Conservation (phyloP, 2,797 vertebrate species). For the Pipistrellus kuhlii region DNA sequence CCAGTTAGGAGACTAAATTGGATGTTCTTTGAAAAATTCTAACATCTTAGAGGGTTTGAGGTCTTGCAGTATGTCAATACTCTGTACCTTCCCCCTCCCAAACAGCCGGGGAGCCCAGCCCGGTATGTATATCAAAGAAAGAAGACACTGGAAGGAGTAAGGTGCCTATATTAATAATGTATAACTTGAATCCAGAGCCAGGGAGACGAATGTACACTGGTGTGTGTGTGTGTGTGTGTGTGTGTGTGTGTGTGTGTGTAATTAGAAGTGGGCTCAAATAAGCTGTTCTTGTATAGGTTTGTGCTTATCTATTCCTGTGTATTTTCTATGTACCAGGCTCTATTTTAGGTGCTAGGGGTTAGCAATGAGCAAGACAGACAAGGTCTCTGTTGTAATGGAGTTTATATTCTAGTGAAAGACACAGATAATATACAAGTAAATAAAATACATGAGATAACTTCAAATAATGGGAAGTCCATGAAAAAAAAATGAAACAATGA, state of each 20-base stretch:
- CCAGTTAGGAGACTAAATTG: slow-evolving; percentile 45
- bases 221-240: background rate
- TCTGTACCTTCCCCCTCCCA: background rate
- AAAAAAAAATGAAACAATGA: slow-evolving; percentile 49
- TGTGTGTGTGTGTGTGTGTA: background rate
- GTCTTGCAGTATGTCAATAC: background rate
- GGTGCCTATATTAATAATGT: slow-evolving; percentile 75
- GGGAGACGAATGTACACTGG: slow-evolving; percentile 37
- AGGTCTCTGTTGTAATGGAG: slow-evolving; percentile 31
- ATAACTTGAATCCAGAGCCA: slow-evolving; percentile 53
- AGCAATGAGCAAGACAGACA: slow-evolving; percentile 20
- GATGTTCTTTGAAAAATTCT: slow-evolving; percentile 52
- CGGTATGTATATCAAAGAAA: slow-evolving; percentile 76
- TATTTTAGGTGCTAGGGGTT: slow-evolving; percentile 30
- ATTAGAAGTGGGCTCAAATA: slow-evolving; percentile 7
- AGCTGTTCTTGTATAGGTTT: slow-evolving; percentile 25
- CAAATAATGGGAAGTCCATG: slow-evolving; percentile 38
- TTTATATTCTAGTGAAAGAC: slow-evolving; percentile 46
- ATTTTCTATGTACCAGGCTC: background rate
- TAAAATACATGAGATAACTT: slow-evolving; percentile 65
- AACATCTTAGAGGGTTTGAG: background rate
- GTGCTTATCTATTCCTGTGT: slow-evolving; percentile 31
- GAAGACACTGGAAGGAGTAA: slow-evolving; percentile 75
- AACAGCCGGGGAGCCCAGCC: slow-evolving; percentile 5
- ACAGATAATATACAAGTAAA: slow-evolving; percentile 43